Evolutionary conservation across 2,113 vertebrate species (phyloP).

Genomic region (Micronisus gabar): DNA sequence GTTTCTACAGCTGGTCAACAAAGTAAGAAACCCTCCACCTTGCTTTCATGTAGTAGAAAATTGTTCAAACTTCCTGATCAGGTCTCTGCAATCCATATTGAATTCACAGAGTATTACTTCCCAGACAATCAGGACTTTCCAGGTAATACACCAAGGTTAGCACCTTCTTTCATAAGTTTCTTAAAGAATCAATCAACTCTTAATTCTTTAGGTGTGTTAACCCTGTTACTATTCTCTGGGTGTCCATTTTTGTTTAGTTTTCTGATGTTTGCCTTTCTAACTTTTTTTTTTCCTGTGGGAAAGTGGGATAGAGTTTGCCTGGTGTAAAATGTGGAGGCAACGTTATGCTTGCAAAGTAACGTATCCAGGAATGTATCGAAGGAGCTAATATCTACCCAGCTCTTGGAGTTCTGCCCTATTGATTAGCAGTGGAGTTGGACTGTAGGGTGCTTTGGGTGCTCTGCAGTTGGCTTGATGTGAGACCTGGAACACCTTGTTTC

Average conservation of each 20-base stretch:
- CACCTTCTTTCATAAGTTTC: neutral
- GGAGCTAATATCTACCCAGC: neutral
- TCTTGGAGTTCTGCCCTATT: neutral
- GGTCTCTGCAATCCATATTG: constrained; percentile 89
- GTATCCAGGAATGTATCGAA: neutral
- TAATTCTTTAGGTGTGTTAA: neutral
- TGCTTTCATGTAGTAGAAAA: constrained; percentile 91
- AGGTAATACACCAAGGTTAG: constrained; percentile 76
- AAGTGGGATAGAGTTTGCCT: neutral
- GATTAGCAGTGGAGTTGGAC: neutral
- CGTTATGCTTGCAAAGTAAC: neutral
- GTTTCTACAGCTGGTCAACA: constrained; percentile 91
- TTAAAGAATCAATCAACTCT: neutral
- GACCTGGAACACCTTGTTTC: neutral
- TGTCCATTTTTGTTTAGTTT: neutral
- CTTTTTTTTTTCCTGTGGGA: neutral
- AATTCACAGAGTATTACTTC: constrained; percentile 97
- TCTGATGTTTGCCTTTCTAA: neutral
- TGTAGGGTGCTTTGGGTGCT: neutral
- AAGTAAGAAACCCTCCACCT: constrained; percentile 88
- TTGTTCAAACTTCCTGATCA: constrained; percentile 78
- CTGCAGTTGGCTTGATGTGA: neutral
- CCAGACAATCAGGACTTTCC: constrained; percentile 85
- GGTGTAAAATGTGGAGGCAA: neutral
- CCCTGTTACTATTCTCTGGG: neutral